phyloP scores from a whole-genome alignment of 2,113 vertebrate species.

The Eolophus roseicapilla region DNA sequence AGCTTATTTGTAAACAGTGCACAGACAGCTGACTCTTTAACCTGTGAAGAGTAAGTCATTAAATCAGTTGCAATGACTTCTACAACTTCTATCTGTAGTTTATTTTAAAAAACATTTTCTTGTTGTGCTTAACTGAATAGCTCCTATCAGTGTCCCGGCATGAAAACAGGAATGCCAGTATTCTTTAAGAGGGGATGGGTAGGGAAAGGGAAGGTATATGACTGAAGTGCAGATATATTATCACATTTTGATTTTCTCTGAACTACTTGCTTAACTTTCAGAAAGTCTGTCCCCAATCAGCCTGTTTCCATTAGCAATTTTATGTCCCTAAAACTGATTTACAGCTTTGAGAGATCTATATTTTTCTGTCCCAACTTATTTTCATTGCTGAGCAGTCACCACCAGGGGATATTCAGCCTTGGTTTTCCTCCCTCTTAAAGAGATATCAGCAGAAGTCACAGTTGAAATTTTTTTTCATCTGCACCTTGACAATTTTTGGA shows the following conservation, averaged over 20 bases:
- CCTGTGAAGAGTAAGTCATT: not conserved
- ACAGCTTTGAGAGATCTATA: not conserved
- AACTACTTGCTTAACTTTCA: not conserved
- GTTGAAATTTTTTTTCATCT: not conserved
- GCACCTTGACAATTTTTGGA: not conserved
- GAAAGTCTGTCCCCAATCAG: not conserved
- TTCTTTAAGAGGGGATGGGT: not conserved
- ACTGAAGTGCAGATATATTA: not conserved
- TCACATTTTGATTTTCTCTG: not conserved
- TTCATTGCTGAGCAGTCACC: not conserved
- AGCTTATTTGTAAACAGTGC: not conserved
- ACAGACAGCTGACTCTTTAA: not conserved
- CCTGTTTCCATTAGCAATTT: not conserved
- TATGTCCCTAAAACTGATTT: not conserved
- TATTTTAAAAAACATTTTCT: not conserved
- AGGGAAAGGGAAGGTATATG: not conserved
- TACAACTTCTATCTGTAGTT: not conserved
- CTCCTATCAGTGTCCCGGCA: not conserved
- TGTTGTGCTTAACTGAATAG: not conserved
- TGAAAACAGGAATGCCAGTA: not conserved
- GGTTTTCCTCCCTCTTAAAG: not conserved
- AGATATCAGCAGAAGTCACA: not conserved
- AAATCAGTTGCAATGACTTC: not conserved
- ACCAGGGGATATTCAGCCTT: not conserved
- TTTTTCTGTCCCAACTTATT: not conserved